Conservation (phyloP, 2,113 vertebrate genomes). For the Pholis gunnellus region DNA sequence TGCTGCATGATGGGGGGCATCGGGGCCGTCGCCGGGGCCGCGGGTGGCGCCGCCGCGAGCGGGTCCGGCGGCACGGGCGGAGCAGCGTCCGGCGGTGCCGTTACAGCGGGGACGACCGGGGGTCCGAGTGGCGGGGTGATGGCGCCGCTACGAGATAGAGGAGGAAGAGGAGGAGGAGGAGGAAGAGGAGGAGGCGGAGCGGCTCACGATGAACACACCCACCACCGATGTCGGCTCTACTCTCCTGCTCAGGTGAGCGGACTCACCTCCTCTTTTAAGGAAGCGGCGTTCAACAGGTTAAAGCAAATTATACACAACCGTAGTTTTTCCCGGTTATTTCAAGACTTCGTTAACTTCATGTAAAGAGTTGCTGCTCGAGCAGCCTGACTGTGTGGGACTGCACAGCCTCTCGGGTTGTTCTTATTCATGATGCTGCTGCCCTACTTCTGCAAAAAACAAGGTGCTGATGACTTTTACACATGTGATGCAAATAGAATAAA, state of each 20-base stretch:
- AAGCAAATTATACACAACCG: no score
- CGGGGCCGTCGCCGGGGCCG: conserved; percentile 68
- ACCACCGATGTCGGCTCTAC: conserved; percentile 86
- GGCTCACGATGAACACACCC: conserved; percentile 60
- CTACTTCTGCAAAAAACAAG: conserved; percentile 24
- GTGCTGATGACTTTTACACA: neutral
- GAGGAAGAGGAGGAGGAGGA: conserved; percentile 34
- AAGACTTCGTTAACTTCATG: neutral
- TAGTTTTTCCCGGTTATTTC: no score
- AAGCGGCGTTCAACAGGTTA: no score
- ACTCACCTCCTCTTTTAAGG: neutral
- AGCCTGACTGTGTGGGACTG: no score
- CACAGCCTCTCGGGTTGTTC: conserved; percentile 24
- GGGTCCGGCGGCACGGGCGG: conserved; percentile 5
- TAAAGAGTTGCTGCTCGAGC: neutral
- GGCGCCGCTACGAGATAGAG: conserved; percentile 31
- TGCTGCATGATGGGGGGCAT: conserved; percentile 85
- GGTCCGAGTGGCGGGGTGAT: conserved; percentile 33
- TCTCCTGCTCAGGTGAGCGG: conserved; percentile 93
- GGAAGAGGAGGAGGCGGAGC: conserved; percentile 19
- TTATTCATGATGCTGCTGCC: neutral
- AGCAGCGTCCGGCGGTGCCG: conserved; percentile 12
- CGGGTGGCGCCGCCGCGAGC: conserved; percentile 17
- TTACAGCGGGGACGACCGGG: conserved; percentile 34
- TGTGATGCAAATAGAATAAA: neutral